Conservation (phyloP, 2,888 invertebrate genomes). For the Drosophila infuscata region DNA sequence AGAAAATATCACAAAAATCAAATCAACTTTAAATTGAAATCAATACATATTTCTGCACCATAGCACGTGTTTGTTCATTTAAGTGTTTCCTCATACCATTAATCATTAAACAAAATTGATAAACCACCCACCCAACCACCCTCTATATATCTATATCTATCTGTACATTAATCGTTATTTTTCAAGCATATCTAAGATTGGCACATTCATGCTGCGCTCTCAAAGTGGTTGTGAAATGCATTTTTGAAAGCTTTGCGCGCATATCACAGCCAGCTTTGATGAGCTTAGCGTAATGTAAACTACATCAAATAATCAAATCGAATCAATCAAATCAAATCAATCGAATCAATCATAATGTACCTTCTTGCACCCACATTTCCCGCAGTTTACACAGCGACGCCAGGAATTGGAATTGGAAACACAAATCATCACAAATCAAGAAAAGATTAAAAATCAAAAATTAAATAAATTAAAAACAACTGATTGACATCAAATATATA, state of each 20-base stretch:
- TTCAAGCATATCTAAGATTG: slow-evolving; percentile 43
- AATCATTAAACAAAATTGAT: slow-evolving; percentile 47
- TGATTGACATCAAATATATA: slow-evolving; percentile 42
- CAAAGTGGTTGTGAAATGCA: slow-evolving; percentile 95
- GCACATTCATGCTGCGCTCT: slow-evolving; percentile 85
- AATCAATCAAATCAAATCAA: slow-evolving; percentile 33
- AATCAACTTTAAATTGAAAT: slow-evolving; percentile 5
- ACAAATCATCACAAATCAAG: background rate
- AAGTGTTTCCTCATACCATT: slow-evolving; percentile 35
- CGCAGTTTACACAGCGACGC: slow-evolving; percentile 12
- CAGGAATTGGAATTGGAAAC: slow-evolving; percentile 12
- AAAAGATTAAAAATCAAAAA: background rate
- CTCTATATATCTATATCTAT: slow-evolving; percentile 5
- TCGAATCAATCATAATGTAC: slow-evolving; percentile 42
- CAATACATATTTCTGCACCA: background rate
- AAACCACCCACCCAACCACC: background rate
- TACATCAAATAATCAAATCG: slow-evolving; percentile 63
- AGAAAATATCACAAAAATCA: slow-evolving; percentile 6
- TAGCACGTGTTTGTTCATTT: slow-evolving; percentile 15
- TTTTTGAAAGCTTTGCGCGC: slow-evolving; percentile 85
- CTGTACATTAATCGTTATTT: slow-evolving; percentile 5
- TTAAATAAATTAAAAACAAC: background rate
- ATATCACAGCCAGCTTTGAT: slow-evolving; percentile 99
- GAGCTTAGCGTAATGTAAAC: slow-evolving; percentile 87
- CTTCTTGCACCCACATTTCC: slow-evolving; percentile 15